Evolutionary conservation across 2,113 vertebrate genomes (phyloP).

Genomic region (Xenotilapia leptura): DNA sequence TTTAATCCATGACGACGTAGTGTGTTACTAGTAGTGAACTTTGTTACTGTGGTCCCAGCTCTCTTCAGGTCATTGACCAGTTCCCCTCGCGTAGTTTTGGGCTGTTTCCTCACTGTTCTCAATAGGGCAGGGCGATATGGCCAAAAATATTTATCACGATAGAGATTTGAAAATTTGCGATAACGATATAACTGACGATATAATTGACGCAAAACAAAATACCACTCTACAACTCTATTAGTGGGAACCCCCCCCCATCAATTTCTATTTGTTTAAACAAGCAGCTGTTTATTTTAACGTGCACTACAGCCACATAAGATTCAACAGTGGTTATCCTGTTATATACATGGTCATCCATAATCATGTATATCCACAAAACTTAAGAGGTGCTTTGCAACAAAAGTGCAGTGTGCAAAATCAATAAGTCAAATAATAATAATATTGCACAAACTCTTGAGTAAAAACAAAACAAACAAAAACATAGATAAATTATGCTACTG

Average conservation of each 20-base stretch:
- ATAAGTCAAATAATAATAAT: too few species aligned
- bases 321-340: neutral
- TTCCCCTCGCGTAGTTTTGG: too few species aligned
- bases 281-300: neutral
- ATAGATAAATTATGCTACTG: too few species aligned
- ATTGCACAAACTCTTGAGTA: too few species aligned
- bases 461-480: too few species aligned
- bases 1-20: too few species aligned
- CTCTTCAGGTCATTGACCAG: too few species aligned
- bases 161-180: neutral
- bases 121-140: neutral
- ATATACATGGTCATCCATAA: neutral
- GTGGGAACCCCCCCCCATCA: neutral
- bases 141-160: neutral
- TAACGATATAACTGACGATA: neutral
- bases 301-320: neutral
- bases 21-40: too few species aligned
- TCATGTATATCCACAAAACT: too few species aligned
- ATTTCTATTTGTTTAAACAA: neutral
- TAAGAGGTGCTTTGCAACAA: too few species aligned
- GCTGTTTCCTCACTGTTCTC: neutral
- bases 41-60: too few species aligned
- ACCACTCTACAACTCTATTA: neutral
- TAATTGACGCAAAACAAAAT: neutral
- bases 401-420: too few species aligned